Evolutionary conservation across 2,113 vertebrate species (phyloP), one percentile per base, ranked within the genome.

Genomic region (Boleophthalmus pectinirostris): DNA sequence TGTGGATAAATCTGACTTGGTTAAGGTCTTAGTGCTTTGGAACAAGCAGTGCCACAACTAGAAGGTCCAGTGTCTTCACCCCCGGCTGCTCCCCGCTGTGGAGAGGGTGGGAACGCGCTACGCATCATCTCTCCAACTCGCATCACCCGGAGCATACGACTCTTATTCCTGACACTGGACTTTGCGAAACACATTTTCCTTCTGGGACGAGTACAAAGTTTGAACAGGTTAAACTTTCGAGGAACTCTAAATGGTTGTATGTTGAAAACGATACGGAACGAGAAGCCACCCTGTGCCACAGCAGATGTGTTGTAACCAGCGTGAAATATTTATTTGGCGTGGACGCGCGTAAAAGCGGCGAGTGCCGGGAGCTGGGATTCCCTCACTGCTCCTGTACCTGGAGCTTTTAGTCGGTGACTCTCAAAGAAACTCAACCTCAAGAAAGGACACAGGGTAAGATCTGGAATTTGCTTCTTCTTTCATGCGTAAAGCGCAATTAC

Each of bases 401-500:
- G 25, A 61, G 25, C 58, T 35, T 60, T 61, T 33, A 33, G 33
- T 33, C 58, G 24, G 58, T 7, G 58, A 8, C 24, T 60, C 4
- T 7, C 25, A 29, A 14, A 60, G 57, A 60, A 60, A 60, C 13
- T 33, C 58, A 61, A 29, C 5, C 16, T 9, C 16, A 61, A 18
- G 58, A 15, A 18, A 33, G 16, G 25, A 61, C 15, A 57, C 25
- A 61, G 15, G 58, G 58, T 61, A 61, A 61, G 58, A 61, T 29
- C 14, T 33, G 14, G 13, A 33, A 29, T 61, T 29, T 60, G 57
- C 15, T 33, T 18, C 5, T 60, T 33, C 14, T 33, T 61, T 33
- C 18, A 61, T 25, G 58, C 58, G 58, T 61, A 14, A 61, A 20
- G 58, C 25, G 58, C 58, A 61, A 25, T 61, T 61, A 61, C 58